These are phyloP conservation scores for Chironomus tentans DNA, from an alignment of 2,888 invertebrate genomes.

Conservation along the genomic window DNA sequence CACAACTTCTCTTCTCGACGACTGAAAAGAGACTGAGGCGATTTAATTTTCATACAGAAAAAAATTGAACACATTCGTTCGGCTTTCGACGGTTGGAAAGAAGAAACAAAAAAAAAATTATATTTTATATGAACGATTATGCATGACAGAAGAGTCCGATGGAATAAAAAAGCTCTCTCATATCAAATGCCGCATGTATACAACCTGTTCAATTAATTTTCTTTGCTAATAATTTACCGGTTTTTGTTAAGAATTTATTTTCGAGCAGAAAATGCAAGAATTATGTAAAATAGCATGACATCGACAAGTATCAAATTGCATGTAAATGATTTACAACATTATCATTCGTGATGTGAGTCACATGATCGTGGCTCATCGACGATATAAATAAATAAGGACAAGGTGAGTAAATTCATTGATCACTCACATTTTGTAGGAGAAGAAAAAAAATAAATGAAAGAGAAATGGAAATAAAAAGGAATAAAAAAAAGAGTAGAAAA, in stretches of 20 bases:
- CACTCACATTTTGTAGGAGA: no score
- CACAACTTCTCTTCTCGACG: conserved; percentile 23
- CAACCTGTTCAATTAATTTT: no score
- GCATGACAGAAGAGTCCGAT: background rate
- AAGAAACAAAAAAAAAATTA: background rate
- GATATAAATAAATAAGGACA: no score
- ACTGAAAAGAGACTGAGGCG: conserved; percentile 24
- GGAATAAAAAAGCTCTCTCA: background rate
- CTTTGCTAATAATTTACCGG: background rate
- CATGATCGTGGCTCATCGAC: no score
- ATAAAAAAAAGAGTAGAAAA: background rate
- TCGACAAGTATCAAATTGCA: no score
- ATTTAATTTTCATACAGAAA: background rate
- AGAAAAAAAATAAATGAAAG: no score
- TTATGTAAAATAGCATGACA: no score
- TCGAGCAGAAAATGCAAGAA: no score
- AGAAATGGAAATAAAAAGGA: no score
- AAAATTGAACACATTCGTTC: background rate
- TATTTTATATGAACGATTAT: background rate
- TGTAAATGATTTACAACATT: no score
- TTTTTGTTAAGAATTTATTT: background rate
- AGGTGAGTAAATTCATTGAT: no score
- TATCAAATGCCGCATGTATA: background rate
- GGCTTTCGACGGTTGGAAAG: background rate
- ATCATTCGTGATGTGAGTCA: no score